These are phyloP conservation scores for Pseudomyrmex sp. DNA, from an alignment of 1,140 invertebrate genomes.

Conservation along the genomic window DNA sequence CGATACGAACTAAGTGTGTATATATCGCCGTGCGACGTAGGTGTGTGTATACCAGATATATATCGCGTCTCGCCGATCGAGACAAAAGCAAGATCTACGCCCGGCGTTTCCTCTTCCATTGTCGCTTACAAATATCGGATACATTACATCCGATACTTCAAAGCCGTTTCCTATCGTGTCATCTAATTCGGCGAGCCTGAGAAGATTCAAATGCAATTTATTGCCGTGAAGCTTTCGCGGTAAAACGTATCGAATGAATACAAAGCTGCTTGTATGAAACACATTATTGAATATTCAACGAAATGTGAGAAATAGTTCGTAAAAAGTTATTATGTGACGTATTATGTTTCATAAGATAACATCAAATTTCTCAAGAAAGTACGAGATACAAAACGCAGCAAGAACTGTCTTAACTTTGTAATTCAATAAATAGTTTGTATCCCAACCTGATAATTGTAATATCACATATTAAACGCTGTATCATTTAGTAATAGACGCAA, in stretches of 20 bases:
- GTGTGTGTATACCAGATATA: constrained; percentile 45
- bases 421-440: background rate
- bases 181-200: constrained; percentile 42
- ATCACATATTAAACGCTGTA: background rate
- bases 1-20: constrained; percentile 47
- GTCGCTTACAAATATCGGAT: constrained; percentile 34
- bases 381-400: background rate
- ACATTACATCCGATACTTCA: constrained; percentile 30
- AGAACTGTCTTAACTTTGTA: background rate
- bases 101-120: constrained; percentile 41
- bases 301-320: background rate
- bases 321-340: background rate
- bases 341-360: constrained; percentile 7
- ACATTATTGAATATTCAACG: background rate
- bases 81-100: constrained; percentile 39
- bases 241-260: background rate
- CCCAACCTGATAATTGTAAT: background rate
- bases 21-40: constrained; percentile 31
- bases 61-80: constrained; percentile 56
- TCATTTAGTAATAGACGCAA: background rate
- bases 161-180: constrained; percentile 9
- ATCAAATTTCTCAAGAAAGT: background rate
- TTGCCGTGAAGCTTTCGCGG: background rate
- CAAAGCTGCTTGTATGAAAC: background rate
- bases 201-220: constrained; percentile 24